These are phyloP conservation scores for Lepidostoma basale DNA, from an alignment of 1,140 invertebrate species.

Conservation along the genomic window DNA sequence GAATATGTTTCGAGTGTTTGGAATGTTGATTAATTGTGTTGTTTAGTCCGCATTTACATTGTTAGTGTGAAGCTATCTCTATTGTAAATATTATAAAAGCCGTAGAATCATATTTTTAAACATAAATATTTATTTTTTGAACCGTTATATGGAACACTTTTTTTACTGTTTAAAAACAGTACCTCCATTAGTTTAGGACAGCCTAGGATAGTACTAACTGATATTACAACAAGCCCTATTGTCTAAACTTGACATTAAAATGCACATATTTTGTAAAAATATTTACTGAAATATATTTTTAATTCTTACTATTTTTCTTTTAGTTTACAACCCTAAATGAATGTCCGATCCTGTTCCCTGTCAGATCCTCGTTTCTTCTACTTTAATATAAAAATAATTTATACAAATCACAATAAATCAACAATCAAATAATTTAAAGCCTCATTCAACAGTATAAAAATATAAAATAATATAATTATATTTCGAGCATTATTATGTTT, in stretches of 20 bases:
- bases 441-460: too few species aligned
- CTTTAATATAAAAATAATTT: too few species aligned
- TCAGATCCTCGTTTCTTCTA: too few species aligned
- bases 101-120: background rate
- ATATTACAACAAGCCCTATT: constrained; percentile 29
- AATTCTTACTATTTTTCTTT: too few species aligned
- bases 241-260: constrained; percentile 26
- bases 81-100: constrained; percentile 5
- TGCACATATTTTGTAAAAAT: constrained; percentile 40
- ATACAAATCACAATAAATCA: too few species aligned
- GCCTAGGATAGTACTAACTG: background rate
- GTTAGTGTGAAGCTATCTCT: constrained; percentile 10
- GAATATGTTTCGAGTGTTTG: too few species aligned
- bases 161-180: background rate
- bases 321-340: too few species aligned
- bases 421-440: too few species aligned
- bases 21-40: too few species aligned
- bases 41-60: constrained; percentile 23
- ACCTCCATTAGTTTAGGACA: constrained; percentile 9
- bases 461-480: too few species aligned
- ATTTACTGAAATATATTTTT: constrained; percentile 37
- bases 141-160: background rate
- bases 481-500: too few species aligned
- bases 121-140: constrained; percentile 21
- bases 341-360: too few species aligned